Evolutionary conservation across 2,888 invertebrate species (phyloP).

Genomic region (Polylopha cassiicola): DNA sequence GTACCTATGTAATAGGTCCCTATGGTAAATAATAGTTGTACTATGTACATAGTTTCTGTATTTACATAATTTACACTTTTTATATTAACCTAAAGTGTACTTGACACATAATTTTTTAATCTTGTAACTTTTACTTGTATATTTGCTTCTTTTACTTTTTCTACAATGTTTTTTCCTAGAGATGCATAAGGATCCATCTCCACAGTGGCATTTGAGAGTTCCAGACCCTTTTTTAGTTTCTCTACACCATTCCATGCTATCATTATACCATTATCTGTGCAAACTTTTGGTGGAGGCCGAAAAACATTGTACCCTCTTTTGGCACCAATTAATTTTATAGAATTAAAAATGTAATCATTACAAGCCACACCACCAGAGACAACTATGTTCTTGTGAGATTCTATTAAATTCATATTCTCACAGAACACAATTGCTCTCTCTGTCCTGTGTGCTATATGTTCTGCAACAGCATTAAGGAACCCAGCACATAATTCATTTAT

Average conservation of each 20-base stretch:
- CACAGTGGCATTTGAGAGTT: slow-evolving; percentile 72
- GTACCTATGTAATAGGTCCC: too few relatives aligned
- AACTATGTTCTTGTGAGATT: slow-evolving; percentile 79
- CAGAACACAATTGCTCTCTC: slow-evolving; percentile 90
- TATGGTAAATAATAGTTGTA: too few relatives aligned
- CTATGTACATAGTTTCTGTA: too few relatives aligned
- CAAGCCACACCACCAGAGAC: slow-evolving; percentile 98
- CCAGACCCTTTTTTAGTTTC: slow-evolving; percentile 73
- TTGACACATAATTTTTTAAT: slow-evolving; percentile 39
- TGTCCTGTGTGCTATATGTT: slow-evolving; percentile 88
- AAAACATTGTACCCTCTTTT: slow-evolving; percentile 80
- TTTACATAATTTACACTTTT: too few relatives aligned
- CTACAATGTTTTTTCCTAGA: slow-evolving; percentile 78
- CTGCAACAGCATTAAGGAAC: slow-evolving; percentile 84
- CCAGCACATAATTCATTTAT: slow-evolving; percentile 90
- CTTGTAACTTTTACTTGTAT: slow-evolving; percentile 62
- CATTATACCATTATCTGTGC: slow-evolving; percentile 99
- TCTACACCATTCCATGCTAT: slow-evolving; percentile 99
- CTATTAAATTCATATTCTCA: slow-evolving; percentile 76
- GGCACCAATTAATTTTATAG: slow-evolving; percentile 81
- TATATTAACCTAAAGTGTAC: slow-evolving; percentile 31
- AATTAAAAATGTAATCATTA: slow-evolving; percentile 87
- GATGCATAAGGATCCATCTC: slow-evolving; percentile 77
- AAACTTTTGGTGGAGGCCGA: slow-evolving; percentile 89
- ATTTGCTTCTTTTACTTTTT: slow-evolving; percentile 74